A percentile compares a stretch with the other conserved stretches of the same genome.
Conservation (phyloP, 2,797 vertebrate species). For the Lepus oiostolus region DNA sequence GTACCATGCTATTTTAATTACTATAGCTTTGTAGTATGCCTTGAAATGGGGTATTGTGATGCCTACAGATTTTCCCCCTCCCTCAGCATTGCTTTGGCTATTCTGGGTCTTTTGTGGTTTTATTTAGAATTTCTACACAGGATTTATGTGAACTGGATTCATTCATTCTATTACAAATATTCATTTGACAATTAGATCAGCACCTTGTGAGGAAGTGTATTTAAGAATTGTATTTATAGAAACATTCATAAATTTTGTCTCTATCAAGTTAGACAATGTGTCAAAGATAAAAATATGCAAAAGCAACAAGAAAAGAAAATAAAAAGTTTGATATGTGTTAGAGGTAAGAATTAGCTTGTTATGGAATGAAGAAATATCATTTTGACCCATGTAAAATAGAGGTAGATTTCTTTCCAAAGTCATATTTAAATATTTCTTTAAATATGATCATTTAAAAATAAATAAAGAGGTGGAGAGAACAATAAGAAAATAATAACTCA, state of each 20-base stretch:
- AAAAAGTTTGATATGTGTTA: background rate
- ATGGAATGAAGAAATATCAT: background rate
- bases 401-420: background rate
- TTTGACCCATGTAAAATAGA: background rate
- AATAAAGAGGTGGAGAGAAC: background rate
- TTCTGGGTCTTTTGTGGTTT: no score
- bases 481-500: background rate
- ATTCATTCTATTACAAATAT: background rate
- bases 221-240: background rate
- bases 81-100: no score
- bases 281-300: background rate
- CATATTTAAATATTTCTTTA: background rate
- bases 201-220: background rate
- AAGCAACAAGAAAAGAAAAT: background rate
- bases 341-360: background rate
- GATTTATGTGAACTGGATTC: background rate
- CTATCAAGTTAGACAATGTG: background rate
- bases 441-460: background rate
- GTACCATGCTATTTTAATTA: no score
- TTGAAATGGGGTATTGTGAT: no score
- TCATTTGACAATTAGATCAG: conserved; percentile 14
- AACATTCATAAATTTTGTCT: background rate
- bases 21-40: no score
- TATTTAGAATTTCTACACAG: background rate
- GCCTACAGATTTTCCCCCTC: no score